Evolutionary conservation across 2,888 invertebrate species (phyloP), one percentile per base, ranked within the genome.

Genomic region (Orchestes rusci): DNA sequence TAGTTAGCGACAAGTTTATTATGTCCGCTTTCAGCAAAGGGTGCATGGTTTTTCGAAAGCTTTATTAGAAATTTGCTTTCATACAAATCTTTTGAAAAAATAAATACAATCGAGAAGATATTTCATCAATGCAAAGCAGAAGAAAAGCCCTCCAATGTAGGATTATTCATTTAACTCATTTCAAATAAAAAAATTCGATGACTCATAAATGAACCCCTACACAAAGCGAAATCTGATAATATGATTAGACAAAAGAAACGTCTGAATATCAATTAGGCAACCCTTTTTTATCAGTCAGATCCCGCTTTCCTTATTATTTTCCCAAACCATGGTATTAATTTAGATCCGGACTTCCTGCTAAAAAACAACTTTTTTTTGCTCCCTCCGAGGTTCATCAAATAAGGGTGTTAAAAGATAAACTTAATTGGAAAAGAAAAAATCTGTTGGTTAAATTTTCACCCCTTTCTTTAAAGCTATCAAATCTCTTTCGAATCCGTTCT

Each of bases 401-500:
- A 20, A 35, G 39, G 39, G 39, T 28, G 44, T 30, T 39, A 34
- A 44, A 39, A 44, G 36, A 35, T 44, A 39, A 44, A 39, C 33
- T 39, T 39, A 44, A 44, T 44, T 44, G 39, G 33, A 18, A 39
- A 37, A 43, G 43, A 43, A 43, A 40, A 39, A 44, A 36, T 36
- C 35, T 36, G 42, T 28, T 19, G 17, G 36, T 35, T 30, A 29
- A 35, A 36, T 17, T 42, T 42, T 35, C 23, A 15, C n/a, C 23
- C 23, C 10, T 23, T n/a, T n/a, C n/a, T n/a, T n/a, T n/a, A n/a
- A n/a, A n/a, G n/a, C n/a, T n/a, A n/a, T n/a, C n/a, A n/a, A n/a
- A n/a, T n/a, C n/a, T n/a, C n/a, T n/a, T n/a, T n/a, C n/a, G n/a
- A n/a, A n/a, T n/a, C n/a, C n/a, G n/a, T n/a, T n/a, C n/a, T n/a